Base-by-base conservation (phyloP, 2,113 vertebrate species). In the Alexandromys fortis region DNA sequence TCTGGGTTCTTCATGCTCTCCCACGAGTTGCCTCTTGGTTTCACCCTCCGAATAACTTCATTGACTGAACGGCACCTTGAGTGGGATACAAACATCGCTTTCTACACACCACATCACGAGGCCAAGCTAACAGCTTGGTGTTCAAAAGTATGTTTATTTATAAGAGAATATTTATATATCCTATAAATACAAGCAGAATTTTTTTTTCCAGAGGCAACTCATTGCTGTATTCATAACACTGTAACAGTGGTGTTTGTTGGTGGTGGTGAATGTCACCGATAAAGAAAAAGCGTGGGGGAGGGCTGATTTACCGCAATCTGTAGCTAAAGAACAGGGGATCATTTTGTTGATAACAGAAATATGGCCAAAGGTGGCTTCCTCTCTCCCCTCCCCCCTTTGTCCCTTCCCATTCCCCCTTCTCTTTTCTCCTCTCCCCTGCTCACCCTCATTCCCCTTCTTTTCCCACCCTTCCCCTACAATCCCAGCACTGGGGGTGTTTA, bases 71-170 rank as follows among this genome's bases (percentile, higher is more conserved):
- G 11, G n/a, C 30, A 47, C 68, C 52, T 68, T 85, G 83, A 86
- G 28, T 21, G 24, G 7, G 33, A 58, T 28, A 52, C 30, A 83
- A 28, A 13, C 38, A 73, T 70, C 17, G 38, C 30, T 14, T 82
- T 89, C 47, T 89, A 1, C 16, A 30, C 52, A 6, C 30, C 96
- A 85, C 61, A 65, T 30, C 52, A 22, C 70, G 70, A 35, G 88
- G 21, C 49, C 52, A 79, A 78, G 63, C 21, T 85, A 45, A 86
- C 35, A 55, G 49, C 12, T 86, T 55, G 58, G 45, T 61, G 35
- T 93, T 90, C 28, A 9, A 79, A 97, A 96, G 65, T n/a, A 65
- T 4, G 4, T 21, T 75, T 47, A 38, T 52, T 72, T 87, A 72
- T 72, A n/a, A 35, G 70, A 85, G 65, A 26, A n/a, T n/a, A 87